phyloP scores from a whole-genome alignment of 2,888 invertebrate species.

The Sesamia inferens region DNA sequence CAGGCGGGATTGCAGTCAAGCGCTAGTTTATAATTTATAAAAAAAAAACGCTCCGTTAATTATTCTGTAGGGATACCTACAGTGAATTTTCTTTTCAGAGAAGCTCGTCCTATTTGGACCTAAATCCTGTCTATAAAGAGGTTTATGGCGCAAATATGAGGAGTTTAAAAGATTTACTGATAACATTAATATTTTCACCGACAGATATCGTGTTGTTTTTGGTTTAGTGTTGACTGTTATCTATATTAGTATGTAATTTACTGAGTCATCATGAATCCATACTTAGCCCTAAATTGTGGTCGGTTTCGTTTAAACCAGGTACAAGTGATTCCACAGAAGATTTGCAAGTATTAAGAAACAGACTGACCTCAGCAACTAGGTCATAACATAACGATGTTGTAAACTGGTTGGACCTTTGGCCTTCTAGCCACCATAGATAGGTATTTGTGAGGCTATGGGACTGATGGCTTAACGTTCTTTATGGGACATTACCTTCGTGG shows the following conservation, averaged over 20 bases:
- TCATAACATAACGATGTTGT: not conserved
- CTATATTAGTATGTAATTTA: not conserved
- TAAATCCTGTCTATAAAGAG: not conserved
- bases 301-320: constrained; percentile 5
- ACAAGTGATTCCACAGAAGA: not conserved
- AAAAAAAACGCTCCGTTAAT: too few relatives aligned
- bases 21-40: too few relatives aligned
- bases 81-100: too few relatives aligned
- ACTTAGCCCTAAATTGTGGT: constrained; percentile 7
- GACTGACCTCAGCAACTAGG: constrained; percentile 17
- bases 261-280: constrained; percentile 3
- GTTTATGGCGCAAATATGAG: not conserved
- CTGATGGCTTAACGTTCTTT: constrained; percentile 7
- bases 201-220: not conserved
- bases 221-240: not conserved
- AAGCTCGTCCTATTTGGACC: too few relatives aligned
- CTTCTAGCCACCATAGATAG: not conserved
- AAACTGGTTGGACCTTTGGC: constrained; percentile 10
- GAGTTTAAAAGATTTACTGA: not conserved
- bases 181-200: constrained; percentile 4
- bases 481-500: not conserved
- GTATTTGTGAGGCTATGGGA: constrained; percentile 2
- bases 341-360: constrained; percentile 5
- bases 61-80: too few relatives aligned
- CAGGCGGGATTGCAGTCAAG: too few relatives aligned